Evolutionary conservation across 92 coral and sea anemone genomes (phyloP).

Genomic region (Hydrozoanthus gracilis): DNA sequence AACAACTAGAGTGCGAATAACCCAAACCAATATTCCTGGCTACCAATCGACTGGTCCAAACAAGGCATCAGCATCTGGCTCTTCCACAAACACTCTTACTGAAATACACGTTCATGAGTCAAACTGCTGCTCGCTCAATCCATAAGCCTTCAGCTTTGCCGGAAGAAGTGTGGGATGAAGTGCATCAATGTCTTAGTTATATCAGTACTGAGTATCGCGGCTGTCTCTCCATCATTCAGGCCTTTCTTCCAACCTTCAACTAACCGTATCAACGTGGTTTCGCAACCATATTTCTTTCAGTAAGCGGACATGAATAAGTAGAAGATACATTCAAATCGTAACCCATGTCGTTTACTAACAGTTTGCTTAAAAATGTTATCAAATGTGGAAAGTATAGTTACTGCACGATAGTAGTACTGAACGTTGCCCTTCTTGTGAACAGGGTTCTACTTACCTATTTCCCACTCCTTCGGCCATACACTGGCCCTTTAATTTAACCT

Average conservation of each 20-base stretch:
- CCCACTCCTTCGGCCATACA: conserved; percentile 50
- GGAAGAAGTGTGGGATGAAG: conserved; percentile 61
- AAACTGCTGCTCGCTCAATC: conserved; percentile 21
- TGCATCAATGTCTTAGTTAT: conserved; percentile 73
- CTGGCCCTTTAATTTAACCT: conserved; percentile 19
- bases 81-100: too few relatives aligned
- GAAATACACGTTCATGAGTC: conserved; percentile 57
- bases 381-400: conserved; percentile 43
- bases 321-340: conserved; percentile 41
- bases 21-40: too few relatives aligned
- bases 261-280: conserved; percentile 55
- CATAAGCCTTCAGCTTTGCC: conserved; percentile 68
- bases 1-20: too few relatives aligned
- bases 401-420: conserved; percentile 52
- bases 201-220: conserved; percentile 49
- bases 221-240: conserved; percentile 45
- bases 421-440: conserved; percentile 55
- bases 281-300: conserved; percentile 61
- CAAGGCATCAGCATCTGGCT: too few relatives aligned
- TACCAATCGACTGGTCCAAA: too few relatives aligned
- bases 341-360: conserved; percentile 19
- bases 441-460: conserved; percentile 59
- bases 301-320: conserved; percentile 56
- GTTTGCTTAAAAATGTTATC: conserved; percentile 56
- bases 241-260: conserved; percentile 61